phyloP scores from a whole-genome alignment of 2,797 vertebrate genomes.

The Loris lydekkerianus region DNA sequence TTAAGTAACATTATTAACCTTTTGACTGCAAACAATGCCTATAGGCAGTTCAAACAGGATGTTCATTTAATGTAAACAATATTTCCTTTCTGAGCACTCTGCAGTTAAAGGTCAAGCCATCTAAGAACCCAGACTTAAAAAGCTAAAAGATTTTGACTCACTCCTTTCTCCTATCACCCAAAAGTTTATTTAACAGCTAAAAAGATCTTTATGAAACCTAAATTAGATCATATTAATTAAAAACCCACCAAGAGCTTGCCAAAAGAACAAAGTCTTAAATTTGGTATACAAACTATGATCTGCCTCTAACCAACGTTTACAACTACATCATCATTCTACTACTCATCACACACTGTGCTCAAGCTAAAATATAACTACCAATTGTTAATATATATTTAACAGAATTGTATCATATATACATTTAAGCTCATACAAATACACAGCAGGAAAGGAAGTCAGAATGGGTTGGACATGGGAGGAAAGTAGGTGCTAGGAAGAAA shows the following conservation, averaged over 20 bases:
- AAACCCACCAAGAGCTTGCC: conserved; percentile 36
- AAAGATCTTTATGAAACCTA: conserved; percentile 46
- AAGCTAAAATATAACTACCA: conserved; percentile 23
- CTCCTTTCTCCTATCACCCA: conserved; percentile 12
- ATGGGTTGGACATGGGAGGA: background rate
- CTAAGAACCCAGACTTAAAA: conserved; percentile 48
- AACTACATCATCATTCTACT: background rate
- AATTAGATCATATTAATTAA: conserved; percentile 54
- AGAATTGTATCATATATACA: background rate
- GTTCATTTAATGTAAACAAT: no score
- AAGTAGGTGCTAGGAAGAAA: background rate
- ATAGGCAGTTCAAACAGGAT: no score
- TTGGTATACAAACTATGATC: background rate
- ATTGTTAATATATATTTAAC: background rate
- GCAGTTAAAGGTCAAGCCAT: background rate
- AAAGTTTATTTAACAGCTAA: conserved; percentile 15
- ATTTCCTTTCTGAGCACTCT: no score
- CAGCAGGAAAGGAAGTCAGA: background rate
- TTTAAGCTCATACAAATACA: background rate
- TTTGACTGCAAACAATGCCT: no score
- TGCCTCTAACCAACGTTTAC: conserved; percentile 15
- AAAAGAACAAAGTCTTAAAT: background rate
- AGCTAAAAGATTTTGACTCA: conserved; percentile 11
- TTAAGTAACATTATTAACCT: background rate
- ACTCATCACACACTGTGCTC: conserved; percentile 11